Percentiles rank a stretch among this genome's conserved stretches.
Evolutionary conservation across 2,113 vertebrate species (phyloP).

Genomic region (Porphyrio hochstetteri): DNA sequence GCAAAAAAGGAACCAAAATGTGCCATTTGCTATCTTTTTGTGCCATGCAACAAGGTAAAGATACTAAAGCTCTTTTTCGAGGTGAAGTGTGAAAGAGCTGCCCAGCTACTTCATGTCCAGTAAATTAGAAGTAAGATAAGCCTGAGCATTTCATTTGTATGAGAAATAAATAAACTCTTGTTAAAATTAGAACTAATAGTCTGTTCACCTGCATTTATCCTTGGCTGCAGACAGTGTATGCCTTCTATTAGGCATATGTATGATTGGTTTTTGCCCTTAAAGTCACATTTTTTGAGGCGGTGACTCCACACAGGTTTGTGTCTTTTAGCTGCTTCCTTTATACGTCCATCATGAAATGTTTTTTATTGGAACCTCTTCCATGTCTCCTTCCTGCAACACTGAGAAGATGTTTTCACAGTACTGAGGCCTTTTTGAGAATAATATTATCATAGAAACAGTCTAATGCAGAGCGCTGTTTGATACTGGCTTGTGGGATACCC

Average conservation of each 20-base stretch:
- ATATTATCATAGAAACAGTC: background rate
- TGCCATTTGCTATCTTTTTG: constrained; percentile 93
- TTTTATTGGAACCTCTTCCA: background rate
- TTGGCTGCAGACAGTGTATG: background rate
- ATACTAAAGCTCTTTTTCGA: background rate
- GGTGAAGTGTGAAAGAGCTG: background rate
- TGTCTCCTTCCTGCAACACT: background rate
- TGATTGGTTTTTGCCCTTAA: background rate
- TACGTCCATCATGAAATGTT: background rate
- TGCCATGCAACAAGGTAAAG: constrained; percentile 92
- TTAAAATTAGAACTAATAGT: background rate
- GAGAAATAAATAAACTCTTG: background rate
- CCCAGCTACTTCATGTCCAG: background rate
- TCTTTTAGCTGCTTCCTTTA: background rate
- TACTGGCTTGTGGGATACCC: background rate
- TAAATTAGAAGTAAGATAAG: background rate
- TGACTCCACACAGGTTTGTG: background rate
- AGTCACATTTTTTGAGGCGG: background rate
- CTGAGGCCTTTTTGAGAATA: background rate
- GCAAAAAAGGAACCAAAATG: constrained; percentile 86
- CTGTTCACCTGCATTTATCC: background rate
- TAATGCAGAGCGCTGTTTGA: background rate
- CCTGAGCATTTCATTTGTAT: background rate
- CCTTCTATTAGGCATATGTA: background rate
- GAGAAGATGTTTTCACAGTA: background rate